These are phyloP conservation scores for Piscicola geometra DNA, from an alignment of 2,888 invertebrate genomes.

Conservation along the genomic window DNA sequence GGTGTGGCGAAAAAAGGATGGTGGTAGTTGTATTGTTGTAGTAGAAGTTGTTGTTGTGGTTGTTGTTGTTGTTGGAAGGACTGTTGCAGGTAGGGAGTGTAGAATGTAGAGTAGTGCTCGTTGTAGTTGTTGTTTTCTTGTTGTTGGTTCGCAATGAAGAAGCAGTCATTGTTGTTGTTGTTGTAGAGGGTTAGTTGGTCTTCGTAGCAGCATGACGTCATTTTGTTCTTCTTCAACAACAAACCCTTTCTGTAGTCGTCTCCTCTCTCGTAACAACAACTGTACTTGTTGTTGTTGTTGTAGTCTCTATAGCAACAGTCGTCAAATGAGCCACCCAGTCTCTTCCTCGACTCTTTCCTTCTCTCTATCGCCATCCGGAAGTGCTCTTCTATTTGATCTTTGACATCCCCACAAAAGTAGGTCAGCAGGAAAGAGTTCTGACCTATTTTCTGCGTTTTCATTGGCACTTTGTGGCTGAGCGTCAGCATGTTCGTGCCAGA, in stretches of 20 bases:
- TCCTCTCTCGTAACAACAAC: background rate
- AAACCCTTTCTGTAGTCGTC: background rate
- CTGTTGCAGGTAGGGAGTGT: background rate
- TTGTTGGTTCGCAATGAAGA: background rate
- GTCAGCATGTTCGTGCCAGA: background rate
- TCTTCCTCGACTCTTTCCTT: slow-evolving; percentile 6
- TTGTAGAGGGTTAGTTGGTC: slow-evolving; percentile 3
- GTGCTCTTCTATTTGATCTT: slow-evolving; percentile 33
- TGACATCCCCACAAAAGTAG: slow-evolving; percentile 32
- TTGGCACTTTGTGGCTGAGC: background rate
- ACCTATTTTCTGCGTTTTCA: slow-evolving; percentile 33
- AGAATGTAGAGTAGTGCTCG: background rate
- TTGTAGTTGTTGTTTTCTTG: background rate
- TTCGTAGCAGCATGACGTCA: slow-evolving; percentile 8
- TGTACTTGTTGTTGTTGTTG: background rate
- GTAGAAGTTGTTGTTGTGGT: background rate
- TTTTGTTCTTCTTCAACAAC: background rate
- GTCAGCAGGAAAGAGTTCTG: slow-evolving; percentile 26
- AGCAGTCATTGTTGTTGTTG: background rate
- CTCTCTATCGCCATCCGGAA: slow-evolving; percentile 23
- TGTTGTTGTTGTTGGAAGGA: background rate
- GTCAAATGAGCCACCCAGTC: background rate
- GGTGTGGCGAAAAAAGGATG: slow-evolving; percentile 15
- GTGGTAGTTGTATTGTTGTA: slow-evolving; percentile 6
- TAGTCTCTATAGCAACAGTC: background rate